phyloP scores from a whole-genome alignment of 1,140 invertebrate species.

The Drosophila auraria region DNA sequence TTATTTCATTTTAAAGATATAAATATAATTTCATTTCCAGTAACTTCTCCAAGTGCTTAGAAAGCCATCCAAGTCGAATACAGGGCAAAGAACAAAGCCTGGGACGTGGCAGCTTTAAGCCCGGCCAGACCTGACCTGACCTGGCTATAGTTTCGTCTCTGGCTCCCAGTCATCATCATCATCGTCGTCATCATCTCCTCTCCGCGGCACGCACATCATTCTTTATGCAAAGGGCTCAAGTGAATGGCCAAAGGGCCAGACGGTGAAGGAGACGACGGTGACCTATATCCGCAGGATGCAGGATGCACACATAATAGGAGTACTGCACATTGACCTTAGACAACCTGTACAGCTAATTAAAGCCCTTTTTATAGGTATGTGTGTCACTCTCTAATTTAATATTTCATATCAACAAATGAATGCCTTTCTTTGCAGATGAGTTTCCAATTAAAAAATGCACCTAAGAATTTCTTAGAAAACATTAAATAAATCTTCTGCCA shows the following conservation, averaged over 20 bases:
- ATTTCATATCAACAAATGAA: background rate
- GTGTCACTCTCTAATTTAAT: constrained; percentile 12
- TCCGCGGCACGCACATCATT: constrained; percentile 65
- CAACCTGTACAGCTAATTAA: constrained; percentile 60
- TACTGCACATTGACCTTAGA: constrained; percentile 63
- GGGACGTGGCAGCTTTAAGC: constrained; percentile 57
- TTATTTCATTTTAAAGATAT: background rate
- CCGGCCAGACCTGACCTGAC: constrained; percentile 58
- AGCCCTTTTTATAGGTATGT: constrained; percentile 11
- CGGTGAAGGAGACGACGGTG: constrained; percentile 24
- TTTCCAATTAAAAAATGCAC: background rate
- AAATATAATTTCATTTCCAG: background rate
- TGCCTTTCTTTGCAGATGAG: background rate
- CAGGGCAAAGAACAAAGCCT: constrained; percentile 28
- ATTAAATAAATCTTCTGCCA: background rate
- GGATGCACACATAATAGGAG: constrained; percentile 39
- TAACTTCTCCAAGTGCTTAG: background rate
- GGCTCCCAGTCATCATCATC: constrained; percentile 29
- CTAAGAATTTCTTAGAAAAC: background rate
- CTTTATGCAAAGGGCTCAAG: constrained; percentile 56
- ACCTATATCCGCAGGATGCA: constrained; percentile 61
- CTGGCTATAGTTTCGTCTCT: constrained; percentile 26
- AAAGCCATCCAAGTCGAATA: constrained; percentile 28
- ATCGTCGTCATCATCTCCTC: constrained; percentile 13
- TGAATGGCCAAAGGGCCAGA: constrained; percentile 12